Evolutionary conservation across 2,888 invertebrate species (phyloP), one percentile per base, ranked within the genome.

Genomic region (Limnephilus lunatus): DNA sequence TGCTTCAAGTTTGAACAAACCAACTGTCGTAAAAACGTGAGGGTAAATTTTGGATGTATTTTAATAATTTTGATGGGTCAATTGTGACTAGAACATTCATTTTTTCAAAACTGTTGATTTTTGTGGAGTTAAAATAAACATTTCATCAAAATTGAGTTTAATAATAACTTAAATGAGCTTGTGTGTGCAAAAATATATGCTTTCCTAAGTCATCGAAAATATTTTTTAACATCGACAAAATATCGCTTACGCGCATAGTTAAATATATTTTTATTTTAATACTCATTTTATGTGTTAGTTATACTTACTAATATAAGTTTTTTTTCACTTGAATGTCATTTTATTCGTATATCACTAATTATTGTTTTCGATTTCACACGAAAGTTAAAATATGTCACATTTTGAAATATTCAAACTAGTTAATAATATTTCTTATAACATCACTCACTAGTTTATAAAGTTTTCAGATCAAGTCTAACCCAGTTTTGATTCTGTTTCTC

Each of bases 141-240:
- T 68, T 68, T 68, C 68, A 25, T n/a, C 25, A 25, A 68, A 25
- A 68, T 19, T 68, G 68, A 68, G n/a, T 68, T 68, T 68, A n/a
- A 9, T 68, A 68, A 68, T 83, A 35, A 83, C 32, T 83, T 25
- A 83, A 32, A 39, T 83, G 25, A 86, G 86, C 86, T 86, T 44
- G 35, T 83, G 25, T 86, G 44, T 86, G 86, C 86, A 86, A 86
- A 86, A 86, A 86, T 86, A 86, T 86, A 86, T 85, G 25, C n/a
- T 68, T 68, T 25, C 68, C 68, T 25, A 25, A 25, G 68, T 11
- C 82, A 32, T 82, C 30, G 32, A 82, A 82, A 15, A 82, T 32
- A 82, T 32, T 32, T 31, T 81, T 86, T 39, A 48, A 86, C 86
- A 86, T 86, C 48, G 48, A 86, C 14, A 86, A 44, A 44, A 86